Evolutionary conservation across 2,113 vertebrate genomes (phyloP).

Genomic region (Tamias sibiricus): DNA sequence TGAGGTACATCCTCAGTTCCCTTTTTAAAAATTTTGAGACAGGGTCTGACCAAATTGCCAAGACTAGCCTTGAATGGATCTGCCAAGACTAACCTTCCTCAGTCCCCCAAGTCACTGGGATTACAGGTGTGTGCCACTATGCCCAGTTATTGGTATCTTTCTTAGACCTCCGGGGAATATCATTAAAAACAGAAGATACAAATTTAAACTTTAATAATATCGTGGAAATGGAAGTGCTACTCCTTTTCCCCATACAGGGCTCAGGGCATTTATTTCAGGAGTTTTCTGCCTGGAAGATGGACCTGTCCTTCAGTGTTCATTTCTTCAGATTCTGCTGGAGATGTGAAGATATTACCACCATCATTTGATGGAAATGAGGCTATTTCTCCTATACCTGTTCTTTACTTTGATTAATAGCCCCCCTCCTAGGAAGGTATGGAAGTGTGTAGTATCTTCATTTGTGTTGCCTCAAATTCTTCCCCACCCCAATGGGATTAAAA

Average conservation of each 20-base stretch:
- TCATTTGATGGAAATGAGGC: not conserved
- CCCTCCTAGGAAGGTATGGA: not conserved
- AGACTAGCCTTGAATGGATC: too few relatives aligned
- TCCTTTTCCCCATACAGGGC: not conserved
- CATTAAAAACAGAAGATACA: conserved; percentile 11
- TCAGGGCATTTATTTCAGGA: not conserved
- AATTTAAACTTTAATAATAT: conserved; percentile 39
- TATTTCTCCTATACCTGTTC: not conserved
- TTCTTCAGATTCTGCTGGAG: not conserved
- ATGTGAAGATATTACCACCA: not conserved
- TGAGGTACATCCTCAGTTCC: too few relatives aligned
- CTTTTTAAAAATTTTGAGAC: too few relatives aligned
- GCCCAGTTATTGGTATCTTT: not conserved
- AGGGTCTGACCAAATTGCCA: too few relatives aligned
- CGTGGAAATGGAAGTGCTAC: not conserved
- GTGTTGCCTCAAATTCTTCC: not conserved
- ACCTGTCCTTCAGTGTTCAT: not conserved
- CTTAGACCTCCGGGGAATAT: not conserved
- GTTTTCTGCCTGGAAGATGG: not conserved
- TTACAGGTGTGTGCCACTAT: too few relatives aligned
- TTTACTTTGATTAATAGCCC: not conserved
- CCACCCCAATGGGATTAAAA: not conserved
- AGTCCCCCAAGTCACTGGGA: too few relatives aligned
- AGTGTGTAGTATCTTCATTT: not conserved
- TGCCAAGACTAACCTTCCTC: too few relatives aligned